Evolutionary conservation across 2,888 invertebrate species (phyloP).

Genomic region (Microplitis deprimator): DNA sequence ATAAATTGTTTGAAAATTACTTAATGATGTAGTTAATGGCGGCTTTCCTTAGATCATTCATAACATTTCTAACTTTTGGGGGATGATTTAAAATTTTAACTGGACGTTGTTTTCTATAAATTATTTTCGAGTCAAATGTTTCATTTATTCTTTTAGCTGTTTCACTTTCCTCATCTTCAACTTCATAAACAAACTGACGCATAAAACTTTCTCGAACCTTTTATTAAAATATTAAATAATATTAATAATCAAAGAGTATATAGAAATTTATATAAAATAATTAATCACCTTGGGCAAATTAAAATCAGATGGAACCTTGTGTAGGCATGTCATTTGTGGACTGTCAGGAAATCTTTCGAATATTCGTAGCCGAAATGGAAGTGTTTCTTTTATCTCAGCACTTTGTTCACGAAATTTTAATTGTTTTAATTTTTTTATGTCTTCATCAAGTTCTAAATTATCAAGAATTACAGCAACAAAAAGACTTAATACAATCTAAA

Average conservation of each 20-base stretch:
- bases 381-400: conserved; percentile 96
- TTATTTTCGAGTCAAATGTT: conserved; percentile 81
- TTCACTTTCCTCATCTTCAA: conserved; percentile 83
- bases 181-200: conserved; percentile 95
- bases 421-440: conserved; percentile 98
- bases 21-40: conserved; percentile 75
- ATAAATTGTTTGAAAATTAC: background rate
- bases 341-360: conserved; percentile 99
- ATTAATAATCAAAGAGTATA: conserved; percentile 14
- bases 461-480: conserved; percentile 99
- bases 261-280: background rate
- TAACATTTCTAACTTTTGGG: conserved; percentile 86
- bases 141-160: conserved; percentile 74
- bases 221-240: background rate
- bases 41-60: conserved; percentile 83
- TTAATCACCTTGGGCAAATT: conserved; percentile 84
- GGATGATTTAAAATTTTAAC: conserved; percentile 86
- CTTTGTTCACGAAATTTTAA: conserved; percentile 97
- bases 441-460: conserved; percentile 98
- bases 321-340: conserved; percentile 96
- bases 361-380: conserved; percentile 94
- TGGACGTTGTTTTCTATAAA: conserved; percentile 88
- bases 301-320: conserved; percentile 94
- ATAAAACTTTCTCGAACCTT: conserved; percentile 98
- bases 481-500: conserved; percentile 96